Conservation (phyloP, 2,113 vertebrate genomes). For the Ploceus nigricollis region DNA sequence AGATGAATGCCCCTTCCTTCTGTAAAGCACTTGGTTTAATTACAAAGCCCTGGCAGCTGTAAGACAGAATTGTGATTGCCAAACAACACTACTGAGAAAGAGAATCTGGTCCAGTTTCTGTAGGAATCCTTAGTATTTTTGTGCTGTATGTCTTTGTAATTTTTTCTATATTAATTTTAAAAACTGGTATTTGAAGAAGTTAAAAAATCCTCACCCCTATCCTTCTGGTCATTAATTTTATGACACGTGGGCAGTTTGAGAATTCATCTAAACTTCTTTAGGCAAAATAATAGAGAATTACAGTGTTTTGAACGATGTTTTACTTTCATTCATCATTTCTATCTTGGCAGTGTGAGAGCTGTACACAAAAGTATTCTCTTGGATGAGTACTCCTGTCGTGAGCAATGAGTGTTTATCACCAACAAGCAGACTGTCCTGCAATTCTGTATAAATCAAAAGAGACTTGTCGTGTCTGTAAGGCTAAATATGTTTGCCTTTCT, state of each 20-base stretch:
- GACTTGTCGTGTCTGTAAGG: not conserved
- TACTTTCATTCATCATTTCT: not conserved
- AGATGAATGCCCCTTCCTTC: accelerated
- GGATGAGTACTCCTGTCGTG: not conserved
- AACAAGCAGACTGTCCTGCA: not conserved
- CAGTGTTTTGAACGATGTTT: not conserved
- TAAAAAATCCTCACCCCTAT: not conserved
- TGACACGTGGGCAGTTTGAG: not conserved
- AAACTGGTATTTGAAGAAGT: not conserved
- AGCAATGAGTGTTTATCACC: not conserved
- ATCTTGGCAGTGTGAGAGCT: not conserved
- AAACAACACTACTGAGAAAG: not conserved
- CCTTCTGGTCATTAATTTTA: not conserved
- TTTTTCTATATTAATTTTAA: not conserved
- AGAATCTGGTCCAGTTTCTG: not conserved
- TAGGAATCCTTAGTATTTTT: not conserved
- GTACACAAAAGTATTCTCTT: not conserved
- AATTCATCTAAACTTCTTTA: not conserved
- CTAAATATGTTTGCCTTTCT: not conserved
- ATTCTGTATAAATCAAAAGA: not conserved
- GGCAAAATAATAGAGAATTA: not conserved
- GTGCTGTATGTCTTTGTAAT: not conserved
- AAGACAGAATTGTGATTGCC: not conserved
- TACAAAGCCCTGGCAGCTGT: not conserved
- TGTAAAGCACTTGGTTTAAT: not conserved